Evolutionary conservation across 2,797 vertebrate species (phyloP), one percentile per base, ranked within the genome.

Genomic region (Loris lydekkerianus): DNA sequence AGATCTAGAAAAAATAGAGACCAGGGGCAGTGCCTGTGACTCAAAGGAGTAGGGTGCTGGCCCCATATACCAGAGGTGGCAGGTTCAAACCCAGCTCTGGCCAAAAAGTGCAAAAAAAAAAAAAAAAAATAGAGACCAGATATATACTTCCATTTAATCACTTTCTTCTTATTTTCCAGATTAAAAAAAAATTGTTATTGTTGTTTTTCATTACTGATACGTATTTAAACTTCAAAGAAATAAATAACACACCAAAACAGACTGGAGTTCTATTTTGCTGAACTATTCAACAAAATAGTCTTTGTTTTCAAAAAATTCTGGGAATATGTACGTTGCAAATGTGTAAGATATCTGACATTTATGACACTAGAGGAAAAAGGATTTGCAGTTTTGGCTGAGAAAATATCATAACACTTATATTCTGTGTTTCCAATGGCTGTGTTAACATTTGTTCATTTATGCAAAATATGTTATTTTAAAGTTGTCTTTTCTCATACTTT

Each of bases 271-370:
- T 69, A 49, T 69, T 69, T 67, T 86, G 46, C n/a, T 83, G 53
- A 95, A 49, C 10, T 65, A 60, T 4, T 20, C 10, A 83, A 75
- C 43, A 81, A 96, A 96, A 77, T 77, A 77, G 27, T 85, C 34
- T 61, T 14, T n/a, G 56, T 69, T 89, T 81, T 46, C 23, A 77
- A 85, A 81, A 89, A 61, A 40, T 60, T 90, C 34, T 69, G 65
- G 80, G 11, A 77, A 34, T 13, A 2, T 69, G 18, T 21, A 58
- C 17, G 3, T 2, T 53, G 75, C 15, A 70, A 9, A 77, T 70
- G 14, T 29, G 34, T 85, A 85, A 46, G 29, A 29, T 10, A 58
- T 29, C 11, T 58, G 65, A 56, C 49, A 27, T 86, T 81, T 61
- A 73, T 7, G 37, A 40, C 31, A 72, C 5, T 40, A 25, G 46